Evolutionary conservation across 1,140 invertebrate species (phyloP).

Genomic region (Zaprionus capensis): DNA sequence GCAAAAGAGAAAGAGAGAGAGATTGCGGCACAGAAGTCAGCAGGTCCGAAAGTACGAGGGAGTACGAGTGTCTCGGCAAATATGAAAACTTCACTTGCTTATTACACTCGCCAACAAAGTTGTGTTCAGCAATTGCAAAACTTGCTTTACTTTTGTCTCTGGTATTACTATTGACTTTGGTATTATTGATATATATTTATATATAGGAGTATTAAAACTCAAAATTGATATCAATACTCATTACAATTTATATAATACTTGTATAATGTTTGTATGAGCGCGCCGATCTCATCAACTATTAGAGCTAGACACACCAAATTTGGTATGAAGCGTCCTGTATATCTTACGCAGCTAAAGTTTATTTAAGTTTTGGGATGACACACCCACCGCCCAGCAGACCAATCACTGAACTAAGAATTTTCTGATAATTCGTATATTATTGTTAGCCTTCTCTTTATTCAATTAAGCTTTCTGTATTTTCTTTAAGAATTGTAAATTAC

Average conservation of each 20-base stretch:
- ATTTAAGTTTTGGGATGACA: not conserved
- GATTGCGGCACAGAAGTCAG: not conserved
- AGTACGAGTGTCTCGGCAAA: constrained; percentile 38
- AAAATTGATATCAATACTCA: too few relatives aligned
- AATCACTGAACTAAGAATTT: not conserved
- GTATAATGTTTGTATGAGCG: not conserved
- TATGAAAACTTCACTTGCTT: constrained; percentile 63
- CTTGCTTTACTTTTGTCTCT: too few relatives aligned
- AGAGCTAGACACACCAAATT: not conserved
- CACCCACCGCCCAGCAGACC: too few relatives aligned
- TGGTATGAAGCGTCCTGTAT: not conserved
- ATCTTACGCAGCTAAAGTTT: not conserved
- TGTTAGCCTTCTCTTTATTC: too few relatives aligned
- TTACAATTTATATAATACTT: too few relatives aligned
- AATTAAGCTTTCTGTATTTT: too few relatives aligned
- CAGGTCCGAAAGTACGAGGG: constrained; percentile 17
- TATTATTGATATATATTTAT: not conserved
- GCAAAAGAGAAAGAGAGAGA: not conserved
- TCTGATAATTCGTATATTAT: too few relatives aligned
- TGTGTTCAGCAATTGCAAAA: not conserved
- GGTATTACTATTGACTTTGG: not conserved
- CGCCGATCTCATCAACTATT: not conserved
- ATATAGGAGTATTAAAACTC: too few relatives aligned
- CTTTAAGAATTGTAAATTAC: too few relatives aligned
- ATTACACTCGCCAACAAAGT: constrained; percentile 54